Percentiles rank a stretch among this genome's conserved stretches.
Conservation (phyloP, 2,113 vertebrate genomes). For the Bothrops jararaca region DNA sequence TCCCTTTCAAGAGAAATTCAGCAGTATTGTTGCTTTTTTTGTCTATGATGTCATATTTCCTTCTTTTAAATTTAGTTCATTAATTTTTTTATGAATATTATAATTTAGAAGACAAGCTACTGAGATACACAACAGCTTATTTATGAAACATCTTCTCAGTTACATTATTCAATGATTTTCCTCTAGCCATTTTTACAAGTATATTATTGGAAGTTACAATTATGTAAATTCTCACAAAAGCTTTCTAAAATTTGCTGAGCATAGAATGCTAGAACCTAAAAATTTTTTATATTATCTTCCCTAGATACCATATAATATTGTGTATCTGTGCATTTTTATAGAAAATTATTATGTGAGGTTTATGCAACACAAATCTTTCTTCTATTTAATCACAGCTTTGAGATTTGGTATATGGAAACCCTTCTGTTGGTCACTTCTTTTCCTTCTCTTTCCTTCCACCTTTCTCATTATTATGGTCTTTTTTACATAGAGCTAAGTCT, state of each 20-base stretch:
- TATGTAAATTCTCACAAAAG: not conserved
- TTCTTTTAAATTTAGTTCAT: not conserved
- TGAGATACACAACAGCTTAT: not conserved
- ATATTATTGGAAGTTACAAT: not conserved
- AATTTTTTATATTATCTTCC: not conserved
- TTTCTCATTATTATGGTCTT: not conserved
- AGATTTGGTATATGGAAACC: slow-evolving; percentile 22
- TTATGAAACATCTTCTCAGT: slow-evolving; percentile 21
- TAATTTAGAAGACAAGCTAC: not conserved
- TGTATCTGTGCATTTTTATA: not conserved
- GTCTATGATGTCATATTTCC: not conserved
- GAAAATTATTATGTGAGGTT: not conserved
- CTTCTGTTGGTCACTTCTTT: not conserved
- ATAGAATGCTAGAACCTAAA: not conserved
- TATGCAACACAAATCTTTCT: not conserved
- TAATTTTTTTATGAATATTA: slow-evolving; percentile 16
- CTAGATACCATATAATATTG: not conserved
- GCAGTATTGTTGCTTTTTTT: slow-evolving; percentile 9
- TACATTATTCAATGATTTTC: not conserved
- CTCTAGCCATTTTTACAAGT: not conserved
- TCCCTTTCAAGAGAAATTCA: too few relatives aligned
- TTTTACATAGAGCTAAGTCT: not conserved
- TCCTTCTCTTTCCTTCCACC: not conserved
- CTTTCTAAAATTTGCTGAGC: not conserved
- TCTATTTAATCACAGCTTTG: slow-evolving; percentile 8